A percentile compares a stretch with the other conserved stretches of the same genome.
phyloP scores from a whole-genome alignment of 2,888 invertebrate genomes.

The Acronicta alni region DNA sequence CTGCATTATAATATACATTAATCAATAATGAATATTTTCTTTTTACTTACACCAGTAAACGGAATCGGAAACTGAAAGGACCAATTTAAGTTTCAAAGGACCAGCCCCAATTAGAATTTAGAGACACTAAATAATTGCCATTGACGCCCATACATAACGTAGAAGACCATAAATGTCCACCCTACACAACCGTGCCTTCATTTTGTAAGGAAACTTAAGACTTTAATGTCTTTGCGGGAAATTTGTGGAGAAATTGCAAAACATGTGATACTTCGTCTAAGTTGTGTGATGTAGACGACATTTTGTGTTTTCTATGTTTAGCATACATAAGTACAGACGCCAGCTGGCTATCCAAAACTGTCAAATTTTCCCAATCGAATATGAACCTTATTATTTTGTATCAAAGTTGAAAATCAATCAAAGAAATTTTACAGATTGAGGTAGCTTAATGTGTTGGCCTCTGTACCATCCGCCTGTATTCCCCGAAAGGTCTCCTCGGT shows the following conservation, averaged over 20 bases:
- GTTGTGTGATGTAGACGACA: constrained; percentile 4
- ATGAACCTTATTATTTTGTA: too few relatives aligned
- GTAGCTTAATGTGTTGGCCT: too few relatives aligned
- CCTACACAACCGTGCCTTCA: constrained; percentile 28
- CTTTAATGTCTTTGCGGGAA: constrained; percentile 28
- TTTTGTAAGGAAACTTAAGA: constrained; percentile 34
- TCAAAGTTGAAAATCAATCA: too few relatives aligned
- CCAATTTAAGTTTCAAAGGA: constrained; percentile 1
- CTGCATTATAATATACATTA: too few relatives aligned
- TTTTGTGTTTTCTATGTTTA: neutral
- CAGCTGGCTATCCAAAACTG: too few relatives aligned
- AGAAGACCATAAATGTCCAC: constrained; percentile 29
- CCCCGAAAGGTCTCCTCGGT: too few relatives aligned
- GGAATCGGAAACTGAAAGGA: neutral
- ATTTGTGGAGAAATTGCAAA: constrained; percentile 33
- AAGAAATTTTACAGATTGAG: too few relatives aligned
- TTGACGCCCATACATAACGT: constrained; percentile 12
- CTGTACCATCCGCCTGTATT: too few relatives aligned
- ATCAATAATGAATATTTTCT: too few relatives aligned
- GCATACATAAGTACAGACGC: too few relatives aligned
- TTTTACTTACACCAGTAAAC: too few relatives aligned
- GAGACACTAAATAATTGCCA: constrained; percentile 14
- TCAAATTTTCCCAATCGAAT: too few relatives aligned
- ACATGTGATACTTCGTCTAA: constrained; percentile 19
- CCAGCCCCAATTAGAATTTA: neutral